Evolutionary conservation across 2,113 vertebrate species (phyloP).

Genomic region (Aegotheles bennettii): DNA sequence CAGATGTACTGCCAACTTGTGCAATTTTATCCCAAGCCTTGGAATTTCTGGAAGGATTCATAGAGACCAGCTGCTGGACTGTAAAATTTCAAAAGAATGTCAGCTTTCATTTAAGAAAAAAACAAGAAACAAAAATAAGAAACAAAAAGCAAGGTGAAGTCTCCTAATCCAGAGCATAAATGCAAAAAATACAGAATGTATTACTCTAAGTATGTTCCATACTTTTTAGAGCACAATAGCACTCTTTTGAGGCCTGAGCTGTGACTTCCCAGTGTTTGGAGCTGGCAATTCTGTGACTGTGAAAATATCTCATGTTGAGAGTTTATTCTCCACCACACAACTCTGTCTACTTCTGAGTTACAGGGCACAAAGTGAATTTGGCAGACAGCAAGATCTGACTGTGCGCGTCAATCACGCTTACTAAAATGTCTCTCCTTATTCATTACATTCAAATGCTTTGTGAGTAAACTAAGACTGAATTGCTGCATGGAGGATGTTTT

Average conservation of each 20-base stretch:
- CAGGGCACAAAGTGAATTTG: conserved; percentile 21
- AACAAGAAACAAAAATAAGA: neutral
- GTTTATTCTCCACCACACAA: neutral
- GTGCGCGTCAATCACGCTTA: conserved; percentile 7
- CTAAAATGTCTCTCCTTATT: conserved; percentile 54
- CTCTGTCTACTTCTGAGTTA: conserved; percentile 4
- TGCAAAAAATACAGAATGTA: neutral
- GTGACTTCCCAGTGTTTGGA: neutral
- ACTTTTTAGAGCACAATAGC: neutral
- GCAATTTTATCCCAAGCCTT: neutral
- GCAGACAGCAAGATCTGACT: conserved; percentile 43
- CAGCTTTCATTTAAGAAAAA: neutral
- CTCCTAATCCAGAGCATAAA: neutral
- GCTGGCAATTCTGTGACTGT: neutral
- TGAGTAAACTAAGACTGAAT: conserved; percentile 26
- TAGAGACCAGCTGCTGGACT: neutral
- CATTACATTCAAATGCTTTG: conserved; percentile 36
- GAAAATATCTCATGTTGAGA: neutral
- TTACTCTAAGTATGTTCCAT: neutral
- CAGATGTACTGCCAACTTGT: neutral
- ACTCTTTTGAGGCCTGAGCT: neutral
- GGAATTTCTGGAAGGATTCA: neutral
- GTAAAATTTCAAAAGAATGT: neutral
- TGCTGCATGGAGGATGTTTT: neutral
- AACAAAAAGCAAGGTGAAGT: neutral